Evolutionary conservation across 2,797 vertebrate species (phyloP).

Genomic region (Mus caroli): DNA sequence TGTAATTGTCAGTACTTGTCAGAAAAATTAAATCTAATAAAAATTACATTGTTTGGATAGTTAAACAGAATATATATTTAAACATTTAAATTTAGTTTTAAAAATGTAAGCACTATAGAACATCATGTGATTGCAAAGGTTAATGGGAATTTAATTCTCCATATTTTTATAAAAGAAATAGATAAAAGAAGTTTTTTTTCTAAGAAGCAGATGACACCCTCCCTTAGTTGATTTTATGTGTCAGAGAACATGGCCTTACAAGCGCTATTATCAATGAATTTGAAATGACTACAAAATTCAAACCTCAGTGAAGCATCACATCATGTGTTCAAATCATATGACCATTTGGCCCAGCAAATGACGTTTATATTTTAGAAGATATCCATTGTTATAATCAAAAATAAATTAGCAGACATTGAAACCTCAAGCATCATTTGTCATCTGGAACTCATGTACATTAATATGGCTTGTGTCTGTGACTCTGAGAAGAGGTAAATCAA

Average conservation of each 20-base stretch:
- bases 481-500: slow-evolving; percentile 90
- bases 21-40: slow-evolving; percentile 50
- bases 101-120: slow-evolving; percentile 65
- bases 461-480: slow-evolving; percentile 85
- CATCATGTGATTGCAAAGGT: slow-evolving; percentile 67
- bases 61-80: slow-evolving; percentile 44
- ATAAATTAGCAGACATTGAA: slow-evolving; percentile 90
- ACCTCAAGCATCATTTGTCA: slow-evolving; percentile 90
- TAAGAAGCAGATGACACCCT: slow-evolving; percentile 73
- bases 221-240: slow-evolving; percentile 81
- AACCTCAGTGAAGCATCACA: slow-evolving; percentile 88
- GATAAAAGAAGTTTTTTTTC: slow-evolving; percentile 60
- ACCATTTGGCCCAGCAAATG: slow-evolving; percentile 88
- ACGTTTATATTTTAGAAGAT: slow-evolving; percentile 89
- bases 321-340: slow-evolving; percentile 88
- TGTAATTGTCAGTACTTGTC: slow-evolving; percentile 40
- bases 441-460: slow-evolving; percentile 88
- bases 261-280: slow-evolving; percentile 86
- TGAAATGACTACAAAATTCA: slow-evolving; percentile 89
- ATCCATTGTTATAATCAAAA: slow-evolving; percentile 91
- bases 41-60: slow-evolving; percentile 21
- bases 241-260: slow-evolving; percentile 82
- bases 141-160: slow-evolving; percentile 71
- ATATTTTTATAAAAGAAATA: slow-evolving; percentile 75
- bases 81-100: slow-evolving; percentile 74